These are phyloP conservation scores for Harpagoxenus sublaevis DNA, from an alignment of 2,888 invertebrate genomes.

Conservation along the genomic window DNA sequence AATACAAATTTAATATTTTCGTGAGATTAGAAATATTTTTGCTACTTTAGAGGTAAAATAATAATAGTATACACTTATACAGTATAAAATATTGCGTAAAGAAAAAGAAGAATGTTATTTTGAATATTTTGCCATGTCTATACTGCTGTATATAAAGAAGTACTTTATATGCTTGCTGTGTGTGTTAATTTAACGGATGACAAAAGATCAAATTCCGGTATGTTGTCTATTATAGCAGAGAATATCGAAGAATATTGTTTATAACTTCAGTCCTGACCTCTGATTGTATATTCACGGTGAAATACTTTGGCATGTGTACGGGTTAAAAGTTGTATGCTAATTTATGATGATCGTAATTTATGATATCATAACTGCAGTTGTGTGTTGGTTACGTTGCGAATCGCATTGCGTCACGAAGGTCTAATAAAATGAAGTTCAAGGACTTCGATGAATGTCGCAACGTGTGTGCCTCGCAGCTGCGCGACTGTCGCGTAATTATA, in stretches of 20 bases:
- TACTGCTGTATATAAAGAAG: neutral
- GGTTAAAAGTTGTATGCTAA: conserved; percentile 39
- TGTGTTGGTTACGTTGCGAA: neutral
- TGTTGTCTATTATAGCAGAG: neutral
- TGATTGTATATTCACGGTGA: neutral
- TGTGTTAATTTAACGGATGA: neutral
- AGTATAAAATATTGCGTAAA: neutral
- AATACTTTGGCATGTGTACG: neutral
- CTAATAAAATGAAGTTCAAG: conserved; percentile 45
- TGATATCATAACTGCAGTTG: conserved; percentile 14
- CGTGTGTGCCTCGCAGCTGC: neutral
- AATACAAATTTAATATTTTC: neutral
- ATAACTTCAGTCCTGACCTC: neutral
- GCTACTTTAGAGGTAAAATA: neutral
- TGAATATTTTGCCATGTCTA: neutral
- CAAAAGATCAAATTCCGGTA: neutral
- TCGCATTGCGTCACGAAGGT: conserved; percentile 24
- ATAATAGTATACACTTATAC: neutral
- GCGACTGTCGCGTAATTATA: neutral
- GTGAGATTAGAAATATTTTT: neutral
- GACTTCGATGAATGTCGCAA: conserved; percentile 24
- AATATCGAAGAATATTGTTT: neutral
- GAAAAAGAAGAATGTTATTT: neutral
- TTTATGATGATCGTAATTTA: conserved; percentile 42
- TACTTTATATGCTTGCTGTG: neutral